Conservation (phyloP, 2,797 vertebrate species). For the Periparus ater region DNA sequence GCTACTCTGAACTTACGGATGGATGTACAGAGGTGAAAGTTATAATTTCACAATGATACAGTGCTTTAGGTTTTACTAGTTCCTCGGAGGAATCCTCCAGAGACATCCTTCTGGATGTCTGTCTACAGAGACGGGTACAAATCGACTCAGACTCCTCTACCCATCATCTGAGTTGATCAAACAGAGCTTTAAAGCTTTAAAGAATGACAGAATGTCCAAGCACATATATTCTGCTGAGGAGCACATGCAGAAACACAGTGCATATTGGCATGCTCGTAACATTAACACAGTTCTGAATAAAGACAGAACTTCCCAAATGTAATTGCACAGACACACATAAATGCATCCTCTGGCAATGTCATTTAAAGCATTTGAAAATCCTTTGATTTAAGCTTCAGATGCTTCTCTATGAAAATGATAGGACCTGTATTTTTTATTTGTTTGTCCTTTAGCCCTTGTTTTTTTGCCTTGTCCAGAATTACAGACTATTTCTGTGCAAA, state of each 20-base stretch:
- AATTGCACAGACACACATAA: fast-evolving
- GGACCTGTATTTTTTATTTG: not conserved
- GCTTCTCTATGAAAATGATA: not conserved
- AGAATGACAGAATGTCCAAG: not conserved
- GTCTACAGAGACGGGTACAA: not conserved
- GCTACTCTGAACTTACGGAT: not conserved
- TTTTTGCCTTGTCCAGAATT: not conserved
- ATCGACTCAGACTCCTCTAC: not conserved
- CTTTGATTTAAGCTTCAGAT: not conserved
- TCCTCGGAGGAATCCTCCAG: not conserved
- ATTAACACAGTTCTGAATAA: not conserved
- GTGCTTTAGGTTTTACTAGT: not conserved
- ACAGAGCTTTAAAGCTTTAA: not conserved
- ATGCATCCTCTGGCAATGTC: not conserved
- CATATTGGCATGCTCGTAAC: not conserved
- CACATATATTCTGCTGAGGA: not conserved
- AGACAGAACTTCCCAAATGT: not conserved
- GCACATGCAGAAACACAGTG: not conserved
- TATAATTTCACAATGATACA: not conserved
- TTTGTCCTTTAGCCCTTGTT: not conserved
- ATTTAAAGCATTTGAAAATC: not conserved
- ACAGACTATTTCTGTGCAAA: not conserved
- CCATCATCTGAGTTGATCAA: not conserved
- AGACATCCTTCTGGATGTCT: no score
- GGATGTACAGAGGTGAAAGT: not conserved